Percentiles rank a stretch among this genome's conserved stretches.
Evolutionary conservation across 53 echinoderm and acorn worm species (phyloP).

Genomic region (Glandiceps talaboti): DNA sequence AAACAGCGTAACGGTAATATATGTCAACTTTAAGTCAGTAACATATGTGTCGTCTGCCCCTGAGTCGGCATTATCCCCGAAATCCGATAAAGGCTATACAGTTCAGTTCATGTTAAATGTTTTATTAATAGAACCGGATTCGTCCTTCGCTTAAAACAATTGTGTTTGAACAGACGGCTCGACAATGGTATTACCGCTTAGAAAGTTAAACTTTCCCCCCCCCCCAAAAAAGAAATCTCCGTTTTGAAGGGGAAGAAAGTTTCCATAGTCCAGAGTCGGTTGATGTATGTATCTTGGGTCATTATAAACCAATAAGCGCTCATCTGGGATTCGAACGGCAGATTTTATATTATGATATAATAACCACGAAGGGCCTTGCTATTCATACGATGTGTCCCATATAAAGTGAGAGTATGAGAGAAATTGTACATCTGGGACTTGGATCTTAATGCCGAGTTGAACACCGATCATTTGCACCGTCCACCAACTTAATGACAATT

Average conservation of each 20-base stretch:
- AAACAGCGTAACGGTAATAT: no score
- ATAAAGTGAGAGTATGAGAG: neutral
- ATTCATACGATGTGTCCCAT: neutral
- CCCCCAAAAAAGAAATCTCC: no score
- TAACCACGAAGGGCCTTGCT: neutral
- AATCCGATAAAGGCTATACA: neutral
- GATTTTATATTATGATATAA: neutral
- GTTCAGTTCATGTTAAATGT: neutral
- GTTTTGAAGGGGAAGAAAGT: neutral
- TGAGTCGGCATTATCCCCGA: no score
- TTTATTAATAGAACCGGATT: neutral
- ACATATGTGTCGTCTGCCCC: no score
- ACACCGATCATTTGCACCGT: neutral
- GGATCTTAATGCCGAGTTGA: neutral
- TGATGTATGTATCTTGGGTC: neutral
- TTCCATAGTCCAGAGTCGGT: neutral
- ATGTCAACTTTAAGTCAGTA: no score
- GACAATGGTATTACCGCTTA: no score
- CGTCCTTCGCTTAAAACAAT: neutral
- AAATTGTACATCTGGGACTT: neutral
- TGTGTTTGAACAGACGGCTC: neutral
- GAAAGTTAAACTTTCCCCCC: no score
- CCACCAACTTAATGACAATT: neutral
- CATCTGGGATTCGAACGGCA: neutral
- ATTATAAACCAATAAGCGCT: neutral